Percentiles rank a stretch among this genome's conserved stretches.
Conservation (phyloP, 2,888 invertebrate species). For the Ganaspis brasiliensis region DNA sequence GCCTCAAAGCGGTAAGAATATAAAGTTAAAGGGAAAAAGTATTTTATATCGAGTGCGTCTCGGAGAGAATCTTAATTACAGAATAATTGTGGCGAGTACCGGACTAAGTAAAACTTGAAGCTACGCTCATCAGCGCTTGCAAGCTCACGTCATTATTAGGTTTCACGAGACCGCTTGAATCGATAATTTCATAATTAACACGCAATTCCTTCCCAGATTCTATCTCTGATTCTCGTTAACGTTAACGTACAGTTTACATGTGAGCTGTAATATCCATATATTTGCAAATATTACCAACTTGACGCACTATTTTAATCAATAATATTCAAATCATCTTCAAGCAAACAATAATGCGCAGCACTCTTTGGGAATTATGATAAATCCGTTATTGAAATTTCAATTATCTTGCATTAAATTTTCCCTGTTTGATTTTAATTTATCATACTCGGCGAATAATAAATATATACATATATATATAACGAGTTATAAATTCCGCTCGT, state of each 20-base stretch:
- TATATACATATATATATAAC: background rate
- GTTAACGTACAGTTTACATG: background rate
- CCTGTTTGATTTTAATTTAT: background rate
- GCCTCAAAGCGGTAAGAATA: background rate
- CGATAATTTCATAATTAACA: slow-evolving; percentile 35
- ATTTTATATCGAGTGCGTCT: background rate
- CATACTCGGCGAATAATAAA: background rate
- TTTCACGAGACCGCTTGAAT: slow-evolving; percentile 10
- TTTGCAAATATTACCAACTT: no score
- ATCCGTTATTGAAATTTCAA: background rate
- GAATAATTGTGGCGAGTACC: slow-evolving; percentile 1
- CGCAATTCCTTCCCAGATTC: slow-evolving; percentile 1
- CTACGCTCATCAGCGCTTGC: background rate
- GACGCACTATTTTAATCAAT: background rate
- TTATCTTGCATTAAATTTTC: background rate
- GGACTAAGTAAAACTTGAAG: slow-evolving; percentile 5
- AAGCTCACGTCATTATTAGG: slow-evolving; percentile 35
- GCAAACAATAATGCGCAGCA: background rate
- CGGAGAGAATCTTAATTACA: slow-evolving; percentile 13
- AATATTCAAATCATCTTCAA: background rate
- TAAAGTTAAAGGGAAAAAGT: background rate
- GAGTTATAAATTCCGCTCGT: background rate
- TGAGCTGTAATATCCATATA: no score
- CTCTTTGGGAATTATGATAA: background rate
- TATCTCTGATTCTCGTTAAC: background rate